These are phyloP conservation scores for Tinamus major DNA, from an alignment of 2,797 vertebrate species.

Conservation along the genomic window DNA sequence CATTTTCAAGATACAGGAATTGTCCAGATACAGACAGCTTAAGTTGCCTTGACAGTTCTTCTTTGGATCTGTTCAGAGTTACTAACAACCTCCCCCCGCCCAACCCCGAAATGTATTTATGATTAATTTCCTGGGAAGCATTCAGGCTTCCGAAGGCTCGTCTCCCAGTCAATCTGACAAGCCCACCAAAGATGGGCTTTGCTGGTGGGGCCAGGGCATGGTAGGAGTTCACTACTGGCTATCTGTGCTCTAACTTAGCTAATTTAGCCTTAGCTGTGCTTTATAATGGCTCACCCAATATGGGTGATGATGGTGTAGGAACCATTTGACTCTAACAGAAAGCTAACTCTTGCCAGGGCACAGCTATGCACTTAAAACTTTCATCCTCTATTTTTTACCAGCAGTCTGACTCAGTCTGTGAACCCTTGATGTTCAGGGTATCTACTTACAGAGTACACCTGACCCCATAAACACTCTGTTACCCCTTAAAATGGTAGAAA, in stretches of 20 bases:
- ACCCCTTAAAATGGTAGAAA: neutral
- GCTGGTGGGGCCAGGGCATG: rapidly evolving
- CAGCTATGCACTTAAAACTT: neutral
- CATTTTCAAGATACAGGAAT: neutral
- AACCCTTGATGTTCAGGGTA: neutral
- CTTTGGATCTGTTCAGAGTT: neutral
- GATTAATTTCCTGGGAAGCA: neutral
- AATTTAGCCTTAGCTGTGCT: neutral
- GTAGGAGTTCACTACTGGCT: neutral
- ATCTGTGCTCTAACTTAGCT: neutral
- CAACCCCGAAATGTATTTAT: neutral
- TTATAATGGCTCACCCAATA: neutral
- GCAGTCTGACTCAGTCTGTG: neutral
- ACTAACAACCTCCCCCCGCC: neutral
- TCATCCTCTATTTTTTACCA: neutral
- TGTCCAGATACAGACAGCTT: neutral
- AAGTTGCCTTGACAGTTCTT: neutral
- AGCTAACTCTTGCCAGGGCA: neutral
- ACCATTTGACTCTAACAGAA: neutral
- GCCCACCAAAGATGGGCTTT: neutral
- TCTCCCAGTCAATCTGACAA: neutral
- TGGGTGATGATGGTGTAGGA: neutral
- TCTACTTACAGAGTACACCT: neutral
- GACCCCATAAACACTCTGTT: neutral
- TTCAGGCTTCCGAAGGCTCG: neutral